A percentile compares a stretch with the other conserved stretches of the same genome.
Evolutionary conservation across 1,140 invertebrate species (phyloP).

Genomic region (Ceratina calcarata): DNA sequence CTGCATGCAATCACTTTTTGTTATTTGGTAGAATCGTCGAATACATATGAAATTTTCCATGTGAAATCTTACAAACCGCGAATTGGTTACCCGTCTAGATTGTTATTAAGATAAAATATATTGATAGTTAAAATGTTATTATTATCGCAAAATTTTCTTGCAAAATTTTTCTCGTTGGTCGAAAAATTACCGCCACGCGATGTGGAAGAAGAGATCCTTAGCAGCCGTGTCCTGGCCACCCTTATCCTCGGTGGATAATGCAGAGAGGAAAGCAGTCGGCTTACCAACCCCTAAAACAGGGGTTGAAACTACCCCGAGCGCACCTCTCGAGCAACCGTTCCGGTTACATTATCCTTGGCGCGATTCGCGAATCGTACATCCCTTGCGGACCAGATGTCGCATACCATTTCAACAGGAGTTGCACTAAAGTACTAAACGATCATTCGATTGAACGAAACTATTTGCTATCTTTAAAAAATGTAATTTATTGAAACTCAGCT

Average conservation of each 20-base stretch:
- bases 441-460: too few relatives aligned
- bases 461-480: too few relatives aligned
- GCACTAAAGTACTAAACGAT: too few relatives aligned
- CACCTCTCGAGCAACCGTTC: constrained; percentile 39
- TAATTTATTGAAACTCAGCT: too few relatives aligned
- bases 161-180: not conserved
- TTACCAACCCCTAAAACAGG: constrained; percentile 62
- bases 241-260: constrained; percentile 75
- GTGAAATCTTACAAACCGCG: too few relatives aligned
- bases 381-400: constrained; percentile 13
- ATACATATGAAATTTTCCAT: too few relatives aligned
- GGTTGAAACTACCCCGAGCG: not conserved
- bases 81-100: too few relatives aligned
- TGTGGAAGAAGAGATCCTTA: constrained; percentile 68
- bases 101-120: too few relatives aligned
- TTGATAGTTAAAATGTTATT: too few relatives aligned
- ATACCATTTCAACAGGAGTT: not conserved
- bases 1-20: not conserved
- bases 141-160: too few relatives aligned
- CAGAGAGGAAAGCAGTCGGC: constrained; percentile 59
- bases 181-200: constrained; percentile 71
- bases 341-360: constrained; percentile 44
- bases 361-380: not conserved
- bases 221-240: constrained; percentile 59
- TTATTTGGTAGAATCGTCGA: too few relatives aligned